Evolutionary conservation across 2,888 invertebrate genomes (phyloP).

Genomic region (Lycocerus yunnanus): DNA sequence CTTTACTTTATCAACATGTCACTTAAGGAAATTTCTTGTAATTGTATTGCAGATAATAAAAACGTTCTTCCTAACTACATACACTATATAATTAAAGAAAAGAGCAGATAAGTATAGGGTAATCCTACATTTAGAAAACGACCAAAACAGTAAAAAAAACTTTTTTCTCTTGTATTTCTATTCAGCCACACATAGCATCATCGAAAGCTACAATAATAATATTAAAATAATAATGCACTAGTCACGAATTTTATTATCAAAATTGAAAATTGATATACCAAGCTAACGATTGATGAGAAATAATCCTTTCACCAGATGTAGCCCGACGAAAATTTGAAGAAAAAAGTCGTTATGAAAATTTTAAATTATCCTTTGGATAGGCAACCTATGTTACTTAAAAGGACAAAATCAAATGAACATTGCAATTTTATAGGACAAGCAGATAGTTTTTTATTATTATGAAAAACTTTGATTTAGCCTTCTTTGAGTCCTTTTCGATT

Average conservation of each 20-base stretch:
- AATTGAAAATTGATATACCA: too few relatives aligned
- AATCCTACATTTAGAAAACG: background rate
- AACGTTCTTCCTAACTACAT: background rate
- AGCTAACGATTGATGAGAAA: too few relatives aligned
- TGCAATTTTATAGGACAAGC: too few relatives aligned
- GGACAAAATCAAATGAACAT: too few relatives aligned
- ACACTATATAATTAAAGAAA: background rate
- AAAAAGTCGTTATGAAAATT: background rate
- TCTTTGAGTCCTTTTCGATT: too few relatives aligned
- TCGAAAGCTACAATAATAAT: background rate
- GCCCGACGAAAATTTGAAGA: too few relatives aligned
- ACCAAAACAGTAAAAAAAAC: background rate
- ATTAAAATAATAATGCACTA: background rate
- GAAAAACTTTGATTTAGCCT: too few relatives aligned
- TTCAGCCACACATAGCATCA: background rate
- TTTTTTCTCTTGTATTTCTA: too few relatives aligned
- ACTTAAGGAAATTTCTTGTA: slow-evolving; percentile 39
- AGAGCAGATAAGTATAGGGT: background rate
- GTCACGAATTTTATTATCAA: background rate
- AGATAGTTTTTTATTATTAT: too few relatives aligned
- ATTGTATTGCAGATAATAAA: background rate
- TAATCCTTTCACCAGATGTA: too few relatives aligned
- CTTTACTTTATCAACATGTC: slow-evolving; percentile 45
- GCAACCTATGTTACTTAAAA: background rate
- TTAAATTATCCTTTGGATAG: background rate